phyloP scores from a whole-genome alignment of 2,888 invertebrate genomes.

The Cantharis flavilabris region DNA sequence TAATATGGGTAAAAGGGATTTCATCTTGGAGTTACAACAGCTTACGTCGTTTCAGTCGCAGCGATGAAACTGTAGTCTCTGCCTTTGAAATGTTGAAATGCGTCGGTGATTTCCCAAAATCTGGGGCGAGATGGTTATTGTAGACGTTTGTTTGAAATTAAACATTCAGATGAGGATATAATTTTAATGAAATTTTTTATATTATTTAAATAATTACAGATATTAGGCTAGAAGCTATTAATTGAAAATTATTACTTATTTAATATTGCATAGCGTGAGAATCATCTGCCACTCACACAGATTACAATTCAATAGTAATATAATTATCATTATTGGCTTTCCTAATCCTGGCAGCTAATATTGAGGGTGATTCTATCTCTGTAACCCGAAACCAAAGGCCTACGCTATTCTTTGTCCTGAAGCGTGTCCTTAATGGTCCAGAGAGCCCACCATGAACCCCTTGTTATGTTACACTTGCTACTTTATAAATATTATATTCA shows the following conservation, averaged over 20 bases:
- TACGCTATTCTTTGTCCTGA: constrained; percentile 47
- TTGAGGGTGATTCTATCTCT: constrained; percentile 47
- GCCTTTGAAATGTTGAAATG: constrained; percentile 29
- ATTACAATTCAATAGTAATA: constrained; percentile 58
- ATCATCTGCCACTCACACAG: constrained; percentile 40
- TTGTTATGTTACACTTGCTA: constrained; percentile 24
- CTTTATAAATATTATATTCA: constrained; percentile 18
- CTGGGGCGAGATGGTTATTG: constrained; percentile 17
- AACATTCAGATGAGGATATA: background rate
- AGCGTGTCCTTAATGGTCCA: constrained; percentile 50
- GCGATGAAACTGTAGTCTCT: constrained; percentile 28
- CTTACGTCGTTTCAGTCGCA: constrained; percentile 14
- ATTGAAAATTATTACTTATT: constrained; percentile 6
- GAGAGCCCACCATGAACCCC: constrained; percentile 34
- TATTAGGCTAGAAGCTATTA: background rate
- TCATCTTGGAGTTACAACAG: constrained; percentile 26
- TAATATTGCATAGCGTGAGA: constrained; percentile 44
- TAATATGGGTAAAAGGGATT: constrained; percentile 33
- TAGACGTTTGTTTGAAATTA: constrained; percentile 2
- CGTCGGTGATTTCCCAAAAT: constrained; percentile 30
- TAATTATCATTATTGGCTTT: constrained; percentile 58
- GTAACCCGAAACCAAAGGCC: constrained; percentile 50
- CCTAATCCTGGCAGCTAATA: constrained; percentile 51
- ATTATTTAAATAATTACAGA: background rate
- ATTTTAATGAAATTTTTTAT: background rate